A percentile compares a stretch with the other conserved stretches of the same genome.
Conservation (phyloP, 2,113 vertebrate genomes). For the Pedionomus torquatus region DNA sequence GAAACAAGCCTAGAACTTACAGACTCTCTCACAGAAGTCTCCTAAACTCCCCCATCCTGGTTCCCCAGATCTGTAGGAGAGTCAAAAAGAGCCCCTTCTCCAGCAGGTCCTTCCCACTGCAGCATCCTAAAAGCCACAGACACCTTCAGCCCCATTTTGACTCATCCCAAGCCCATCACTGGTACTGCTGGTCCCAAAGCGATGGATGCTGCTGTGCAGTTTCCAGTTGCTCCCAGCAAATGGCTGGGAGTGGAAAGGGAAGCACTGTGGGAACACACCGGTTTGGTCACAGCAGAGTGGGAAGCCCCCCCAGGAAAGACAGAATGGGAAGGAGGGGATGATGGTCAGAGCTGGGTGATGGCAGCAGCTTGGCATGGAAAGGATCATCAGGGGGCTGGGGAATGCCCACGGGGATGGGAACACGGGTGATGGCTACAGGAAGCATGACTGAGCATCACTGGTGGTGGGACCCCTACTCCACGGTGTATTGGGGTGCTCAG, state of each 20-base stretch:
- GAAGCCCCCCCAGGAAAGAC: background rate
- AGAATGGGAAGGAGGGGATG: background rate
- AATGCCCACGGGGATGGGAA: background rate
- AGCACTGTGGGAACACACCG: fast-evolving
- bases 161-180: fast-evolving
- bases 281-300: background rate
- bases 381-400: background rate
- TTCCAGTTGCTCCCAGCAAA: background rate
- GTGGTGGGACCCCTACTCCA: fast-evolving
- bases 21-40: background rate
- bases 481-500: background rate
- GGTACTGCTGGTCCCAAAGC: background rate
- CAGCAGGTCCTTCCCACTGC: background rate
- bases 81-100: background rate
- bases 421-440: background rate
- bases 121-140: no score
- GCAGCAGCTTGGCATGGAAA: background rate
- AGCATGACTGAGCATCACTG: background rate
- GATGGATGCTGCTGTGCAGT: background rate
- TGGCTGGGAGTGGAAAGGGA: background rate
- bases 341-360: fast-evolving
- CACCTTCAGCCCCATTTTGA: background rate
- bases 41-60: no score
- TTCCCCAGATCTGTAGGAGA: background rate
- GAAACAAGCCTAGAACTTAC: background rate